phyloP scores from a whole-genome alignment of 2,797 vertebrate species.

The Sebastes steindachneri region DNA sequence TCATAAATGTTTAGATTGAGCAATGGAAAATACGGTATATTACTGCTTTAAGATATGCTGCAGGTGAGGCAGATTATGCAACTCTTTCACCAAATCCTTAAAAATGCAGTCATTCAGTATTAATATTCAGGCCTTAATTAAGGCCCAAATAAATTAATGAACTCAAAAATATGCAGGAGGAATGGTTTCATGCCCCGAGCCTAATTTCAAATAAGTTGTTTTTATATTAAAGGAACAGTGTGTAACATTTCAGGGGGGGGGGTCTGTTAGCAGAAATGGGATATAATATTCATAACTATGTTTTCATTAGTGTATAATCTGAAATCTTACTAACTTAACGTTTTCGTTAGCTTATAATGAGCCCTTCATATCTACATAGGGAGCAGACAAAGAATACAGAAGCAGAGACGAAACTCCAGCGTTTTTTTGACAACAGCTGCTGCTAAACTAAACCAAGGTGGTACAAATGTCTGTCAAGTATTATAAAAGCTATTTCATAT shows the following conservation, averaged over 20 bases:
- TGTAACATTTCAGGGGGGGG: too few species aligned
- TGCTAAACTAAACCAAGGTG: background rate
- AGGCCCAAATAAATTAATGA: background rate
- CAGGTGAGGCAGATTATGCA: background rate
- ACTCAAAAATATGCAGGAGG: background rate
- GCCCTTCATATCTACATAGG: too few species aligned
- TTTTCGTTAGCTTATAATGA: too few species aligned
- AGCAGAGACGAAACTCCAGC: too few species aligned
- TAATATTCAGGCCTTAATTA: background rate
- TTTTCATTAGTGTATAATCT: too few species aligned
- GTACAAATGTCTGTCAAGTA: background rate
- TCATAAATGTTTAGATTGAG: background rate
- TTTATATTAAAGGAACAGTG: background rate
- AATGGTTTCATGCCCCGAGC: background rate
- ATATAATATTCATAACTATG: accelerated
- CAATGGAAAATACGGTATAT: background rate
- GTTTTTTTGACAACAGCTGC: too few species aligned
- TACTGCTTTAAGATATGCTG: background rate
- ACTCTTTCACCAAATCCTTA: conserved; percentile 3
- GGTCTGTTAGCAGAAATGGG: too few species aligned
- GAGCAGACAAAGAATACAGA: too few species aligned
- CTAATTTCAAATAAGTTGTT: background rate
- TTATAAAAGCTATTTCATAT: background rate
- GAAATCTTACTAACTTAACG: too few species aligned
- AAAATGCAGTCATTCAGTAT: background rate